phyloP scores from a whole-genome alignment of 2,888 invertebrate genomes.

The Latrodectus elegans region DNA sequence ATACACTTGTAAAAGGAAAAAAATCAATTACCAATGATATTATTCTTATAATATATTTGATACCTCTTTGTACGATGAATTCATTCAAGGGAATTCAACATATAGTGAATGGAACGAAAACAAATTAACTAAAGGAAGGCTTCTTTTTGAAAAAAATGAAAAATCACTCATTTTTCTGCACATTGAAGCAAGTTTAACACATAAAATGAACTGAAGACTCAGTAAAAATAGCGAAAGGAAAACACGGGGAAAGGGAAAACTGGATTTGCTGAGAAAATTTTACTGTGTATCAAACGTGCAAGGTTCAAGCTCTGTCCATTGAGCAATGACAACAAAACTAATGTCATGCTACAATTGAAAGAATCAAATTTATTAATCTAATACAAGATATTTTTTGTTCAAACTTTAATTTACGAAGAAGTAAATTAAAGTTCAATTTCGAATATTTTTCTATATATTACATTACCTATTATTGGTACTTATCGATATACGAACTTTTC shows the following conservation, averaged over 20 bases:
- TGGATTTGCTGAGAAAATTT: neutral
- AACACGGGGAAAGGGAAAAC: neutral
- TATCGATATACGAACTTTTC: no score
- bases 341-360: neutral
- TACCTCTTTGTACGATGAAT: neutral
- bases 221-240: neutral
- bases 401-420: no score
- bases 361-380: neutral
- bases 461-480: neutral
- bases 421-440: neutral
- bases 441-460: neutral
- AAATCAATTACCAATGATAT: neutral
- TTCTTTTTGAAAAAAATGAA: neutral
- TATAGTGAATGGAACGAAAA: neutral
- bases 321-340: constrained; percentile 10
- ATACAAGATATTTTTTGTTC: neutral
- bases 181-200: neutral
- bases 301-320: neutral
- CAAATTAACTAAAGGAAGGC: neutral
- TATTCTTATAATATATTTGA: constrained; percentile 8
- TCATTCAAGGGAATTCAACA: neutral
- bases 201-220: neutral
- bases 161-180: constrained; percentile 14
- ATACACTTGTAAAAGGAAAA: constrained; percentile 18
- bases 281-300: neutral